These are phyloP conservation scores for Dinoponera quadriceps DNA, from an alignment of 1,140 invertebrate genomes.

Conservation along the genomic window DNA sequence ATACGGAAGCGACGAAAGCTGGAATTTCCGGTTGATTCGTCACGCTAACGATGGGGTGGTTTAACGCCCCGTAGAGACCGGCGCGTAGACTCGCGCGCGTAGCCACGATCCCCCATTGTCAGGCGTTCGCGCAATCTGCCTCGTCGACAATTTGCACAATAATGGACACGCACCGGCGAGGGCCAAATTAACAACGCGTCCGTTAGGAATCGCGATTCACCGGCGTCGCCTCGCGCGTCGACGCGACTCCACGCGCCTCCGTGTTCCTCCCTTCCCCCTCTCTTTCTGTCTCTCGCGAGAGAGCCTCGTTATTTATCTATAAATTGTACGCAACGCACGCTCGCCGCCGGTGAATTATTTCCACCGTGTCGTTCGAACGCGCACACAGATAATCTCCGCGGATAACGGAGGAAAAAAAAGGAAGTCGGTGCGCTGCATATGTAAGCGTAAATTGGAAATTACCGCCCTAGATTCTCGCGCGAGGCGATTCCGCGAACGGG, in stretches of 20 bases:
- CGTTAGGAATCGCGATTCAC: constrained; percentile 76
- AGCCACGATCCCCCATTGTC: constrained; percentile 75
- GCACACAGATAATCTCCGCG: too few relatives aligned
- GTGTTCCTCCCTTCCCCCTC: background rate
- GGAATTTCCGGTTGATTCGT: constrained; percentile 86
- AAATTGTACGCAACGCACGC: background rate
- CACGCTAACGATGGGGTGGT: constrained; percentile 85
- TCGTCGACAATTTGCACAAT: constrained; percentile 84
- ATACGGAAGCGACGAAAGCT: constrained; percentile 84
- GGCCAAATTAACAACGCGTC: constrained; percentile 82
- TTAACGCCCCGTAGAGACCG: constrained; percentile 74
- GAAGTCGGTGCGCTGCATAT: background rate
- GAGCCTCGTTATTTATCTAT: background rate
- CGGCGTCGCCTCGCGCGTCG: background rate
- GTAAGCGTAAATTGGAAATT: constrained; percentile 39
- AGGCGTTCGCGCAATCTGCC: constrained; percentile 76
- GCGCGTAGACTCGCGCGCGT: constrained; percentile 59
- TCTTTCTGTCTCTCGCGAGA: background rate
- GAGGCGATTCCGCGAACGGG: constrained; percentile 64
- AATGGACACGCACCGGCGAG: constrained; percentile 80
- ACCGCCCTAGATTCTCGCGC: constrained; percentile 63
- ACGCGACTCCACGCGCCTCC: background rate
- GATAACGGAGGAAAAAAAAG: constrained; percentile 6
- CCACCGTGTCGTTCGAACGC: background rate
- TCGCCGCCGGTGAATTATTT: constrained; percentile 1